phyloP scores from a whole-genome alignment of 2,797 vertebrate genomes.

The Rhinoraja longicauda region DNA sequence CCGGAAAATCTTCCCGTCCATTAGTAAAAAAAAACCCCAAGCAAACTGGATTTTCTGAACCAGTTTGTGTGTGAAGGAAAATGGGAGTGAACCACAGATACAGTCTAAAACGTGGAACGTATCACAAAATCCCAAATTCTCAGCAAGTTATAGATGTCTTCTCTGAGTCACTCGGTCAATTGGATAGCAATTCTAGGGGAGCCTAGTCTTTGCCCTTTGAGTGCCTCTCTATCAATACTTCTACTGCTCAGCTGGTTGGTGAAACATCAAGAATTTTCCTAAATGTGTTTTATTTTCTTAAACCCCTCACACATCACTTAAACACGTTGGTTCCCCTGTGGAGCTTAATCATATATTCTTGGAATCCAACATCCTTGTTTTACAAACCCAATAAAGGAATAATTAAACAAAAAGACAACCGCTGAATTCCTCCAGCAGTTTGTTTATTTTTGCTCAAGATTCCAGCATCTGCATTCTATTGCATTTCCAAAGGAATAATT shows the following conservation, averaged over 20 bases:
- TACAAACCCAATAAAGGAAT: not conserved
- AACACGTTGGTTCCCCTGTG: not conserved
- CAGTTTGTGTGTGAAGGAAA: not conserved
- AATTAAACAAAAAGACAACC: too few relatives aligned
- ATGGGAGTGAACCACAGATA: not conserved
- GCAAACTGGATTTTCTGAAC: not conserved
- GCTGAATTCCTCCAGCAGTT: too few relatives aligned
- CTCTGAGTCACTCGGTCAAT: not conserved
- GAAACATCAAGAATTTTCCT: not conserved
- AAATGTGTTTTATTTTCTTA: not conserved
- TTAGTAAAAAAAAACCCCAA: too few relatives aligned
- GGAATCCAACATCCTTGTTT: not conserved
- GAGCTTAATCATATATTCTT: not conserved
- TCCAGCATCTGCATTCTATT: too few relatives aligned
- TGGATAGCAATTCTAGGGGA: not conserved
- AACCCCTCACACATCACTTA: not conserved
- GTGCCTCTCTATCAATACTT: not conserved
- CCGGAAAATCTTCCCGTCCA: too few relatives aligned
- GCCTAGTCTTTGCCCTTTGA: not conserved
- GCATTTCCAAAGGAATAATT: too few relatives aligned
- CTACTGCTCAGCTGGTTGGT: not conserved
- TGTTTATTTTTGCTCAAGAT: too few relatives aligned
- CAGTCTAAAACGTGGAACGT: not conserved
- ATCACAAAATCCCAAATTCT: constrained; percentile 5
- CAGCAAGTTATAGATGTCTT: not conserved